These are phyloP conservation scores for Meganola albula DNA, from an alignment of 2,888 invertebrate species.

Conservation along the genomic window DNA sequence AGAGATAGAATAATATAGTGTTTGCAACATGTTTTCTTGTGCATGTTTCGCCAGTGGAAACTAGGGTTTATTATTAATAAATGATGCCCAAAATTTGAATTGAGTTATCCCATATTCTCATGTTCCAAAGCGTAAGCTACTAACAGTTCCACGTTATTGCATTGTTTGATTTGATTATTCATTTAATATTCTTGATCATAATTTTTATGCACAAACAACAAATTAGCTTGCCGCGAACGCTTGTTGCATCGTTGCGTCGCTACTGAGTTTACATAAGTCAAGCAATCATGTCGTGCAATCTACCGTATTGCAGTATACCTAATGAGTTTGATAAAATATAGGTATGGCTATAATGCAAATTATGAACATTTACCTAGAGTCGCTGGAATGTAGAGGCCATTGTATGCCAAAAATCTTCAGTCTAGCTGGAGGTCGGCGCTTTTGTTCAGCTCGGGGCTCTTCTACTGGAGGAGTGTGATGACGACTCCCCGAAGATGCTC, in stretches of 20 bases:
- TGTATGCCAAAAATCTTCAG: constrained; percentile 73
- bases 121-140: constrained; percentile 17
- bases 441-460: constrained; percentile 63
- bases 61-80: too few relatives aligned
- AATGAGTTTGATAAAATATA: constrained; percentile 21
- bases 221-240: constrained; percentile 24
- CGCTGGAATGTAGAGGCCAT: constrained; percentile 74
- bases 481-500: constrained; percentile 65
- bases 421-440: constrained; percentile 68
- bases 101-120: not conserved
- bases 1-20: too few relatives aligned
- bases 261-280: constrained; percentile 34
- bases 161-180: constrained; percentile 24
- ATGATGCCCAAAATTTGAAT: not conserved
- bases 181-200: constrained; percentile 15
- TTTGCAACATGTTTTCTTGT: too few relatives aligned
- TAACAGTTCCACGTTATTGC: constrained; percentile 21
- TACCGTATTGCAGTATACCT: constrained; percentile 35
- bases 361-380: constrained; percentile 56
- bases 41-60: too few relatives aligned
- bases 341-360: constrained; percentile 17
- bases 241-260: constrained; percentile 24
- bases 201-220: constrained; percentile 17
- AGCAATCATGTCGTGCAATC: constrained; percentile 34
- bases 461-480: constrained; percentile 70